Evolutionary conservation across 30 jellyfish, hydroid and myxozoan species (phyloP), one percentile per base, ranked within the genome.

Genomic region (Pelagia noctiluca): DNA sequence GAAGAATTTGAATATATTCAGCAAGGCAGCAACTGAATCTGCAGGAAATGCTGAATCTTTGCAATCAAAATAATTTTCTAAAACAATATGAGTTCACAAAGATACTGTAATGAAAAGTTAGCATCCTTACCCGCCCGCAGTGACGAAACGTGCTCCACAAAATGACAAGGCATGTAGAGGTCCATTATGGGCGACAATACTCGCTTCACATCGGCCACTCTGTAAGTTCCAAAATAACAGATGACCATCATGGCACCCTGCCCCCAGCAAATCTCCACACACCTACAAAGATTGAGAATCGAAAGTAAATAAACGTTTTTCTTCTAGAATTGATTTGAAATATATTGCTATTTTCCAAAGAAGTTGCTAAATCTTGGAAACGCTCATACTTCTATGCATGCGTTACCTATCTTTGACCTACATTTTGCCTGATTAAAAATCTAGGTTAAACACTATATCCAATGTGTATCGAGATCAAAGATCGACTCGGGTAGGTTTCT

Each of bases 71-170:
- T n/a, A n/a, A n/a, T n/a, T n/a, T n/a, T n/a, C n/a, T 10, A 23
- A 11, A 48, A 48, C n/a, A 48, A 48, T 48, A 48, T 11, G 13
- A 48, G 13, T 48, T 13, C 62, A 48, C 13, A 48, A 48, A 16
- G 74, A 10, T 11, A 23, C 28, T 16, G 28, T 25, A 11, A 11
- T 23, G 8, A 61, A 42, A 16, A 42, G 16, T 16, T 42, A 42
- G 8, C 16, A 10, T 52, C 12, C 94, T 31, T 76, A 93, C 99
- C 97, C 96, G 78, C 97, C 96, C 26, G 90, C 99, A 49, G 96
- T 93, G 33, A 93, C 83, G 49, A 93, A 93, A 38, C 97, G 86
- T 1, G 96, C 65, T 23, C 95, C 96, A 57, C 35, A 60, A 83
- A 93, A 82, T 5, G 94, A 83, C 11, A 93, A 30, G 4, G 84